Conservation (phyloP, 1,140 invertebrate genomes). For the Drosophila fuyamai region DNA sequence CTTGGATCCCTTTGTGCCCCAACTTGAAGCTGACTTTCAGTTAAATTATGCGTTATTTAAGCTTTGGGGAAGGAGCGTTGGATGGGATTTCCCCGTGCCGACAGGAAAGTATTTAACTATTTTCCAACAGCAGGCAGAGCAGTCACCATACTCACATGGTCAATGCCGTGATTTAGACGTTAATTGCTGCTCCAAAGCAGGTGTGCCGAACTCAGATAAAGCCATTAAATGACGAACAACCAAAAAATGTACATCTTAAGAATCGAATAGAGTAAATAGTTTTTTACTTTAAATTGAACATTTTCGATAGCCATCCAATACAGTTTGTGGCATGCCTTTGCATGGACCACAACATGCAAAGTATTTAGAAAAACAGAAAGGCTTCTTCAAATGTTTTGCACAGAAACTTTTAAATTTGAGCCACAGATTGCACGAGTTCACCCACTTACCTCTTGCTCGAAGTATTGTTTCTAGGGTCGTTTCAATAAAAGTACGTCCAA, state of each 20-base stretch:
- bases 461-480: no score
- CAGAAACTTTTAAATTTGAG: no score
- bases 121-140: conserved; percentile 26
- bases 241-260: no score
- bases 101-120: conserved; percentile 70
- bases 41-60: conserved; percentile 67
- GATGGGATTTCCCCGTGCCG: conserved; percentile 8
- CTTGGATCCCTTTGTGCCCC: conserved; percentile 42
- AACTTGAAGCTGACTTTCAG: conserved; percentile 44
- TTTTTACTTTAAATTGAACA: no score
- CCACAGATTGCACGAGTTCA: not conserved
- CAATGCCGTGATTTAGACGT: conserved; percentile 12
- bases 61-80: not conserved
- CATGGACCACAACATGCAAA: not conserved
- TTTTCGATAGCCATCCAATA: no score
- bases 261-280: no score
- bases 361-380: not conserved
- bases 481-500: no score
- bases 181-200: not conserved
- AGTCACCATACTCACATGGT: conserved; percentile 47
- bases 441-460: not conserved
- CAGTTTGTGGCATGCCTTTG: not conserved
- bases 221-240: no score
- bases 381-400: no score
- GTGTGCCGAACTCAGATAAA: not conserved